Base-by-base conservation (phyloP, 2,113 vertebrate genomes). In the Chloroceryle aenea region DNA sequence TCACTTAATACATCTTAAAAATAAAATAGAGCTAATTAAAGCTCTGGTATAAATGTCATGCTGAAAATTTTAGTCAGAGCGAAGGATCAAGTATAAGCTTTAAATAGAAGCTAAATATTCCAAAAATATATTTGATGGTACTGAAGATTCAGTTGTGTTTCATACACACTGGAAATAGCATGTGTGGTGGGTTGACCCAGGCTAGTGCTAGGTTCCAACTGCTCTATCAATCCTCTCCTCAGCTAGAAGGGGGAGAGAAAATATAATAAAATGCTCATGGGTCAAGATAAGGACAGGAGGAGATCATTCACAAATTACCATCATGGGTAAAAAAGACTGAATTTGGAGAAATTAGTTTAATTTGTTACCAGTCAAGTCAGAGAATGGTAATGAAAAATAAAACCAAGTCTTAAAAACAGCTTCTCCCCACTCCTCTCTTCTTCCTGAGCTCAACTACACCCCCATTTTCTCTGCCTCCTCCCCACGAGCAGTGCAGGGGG, bases 1-100 rank as follows among this genome's bases (percentile, higher is more conserved):
- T 93, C 30, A 53, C 55, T 72, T 83, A 84, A 19, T 45, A 71
- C 47, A 43, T 74, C 8, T 67, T 36, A 58, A 56, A 95, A 97
- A 93, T 89, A 94, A 96, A 91, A 68, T 32, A 45, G 32, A 95
- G 30, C 40, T 93, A 95, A 97, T 95, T 82, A 94, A 50, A 90
- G n/a, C 16, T 52, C 38, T 32, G 1, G 9, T 89, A 56, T 40
- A 87, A 97, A 78, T 26, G 56, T 91, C 53, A 68, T n/a, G 16
- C 27, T 87, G 78, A 32, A 94, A 85, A 90, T 53, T 90, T 81
- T 88, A 74, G 36, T 72, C 25, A 83, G 19, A 82, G 48, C n/a
- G 45, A 90, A 69, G 21, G 38, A 85, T 62, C 7, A 62, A 69
- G 38, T 23, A 42, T 4, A 89, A 50, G 9, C 47, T 94, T 93